Percentiles rank a stretch among this genome's conserved stretches.
These are phyloP conservation scores for Ranitomeya variabilis DNA, from an alignment of 2,113 vertebrate genomes.

Conservation along the genomic window DNA sequence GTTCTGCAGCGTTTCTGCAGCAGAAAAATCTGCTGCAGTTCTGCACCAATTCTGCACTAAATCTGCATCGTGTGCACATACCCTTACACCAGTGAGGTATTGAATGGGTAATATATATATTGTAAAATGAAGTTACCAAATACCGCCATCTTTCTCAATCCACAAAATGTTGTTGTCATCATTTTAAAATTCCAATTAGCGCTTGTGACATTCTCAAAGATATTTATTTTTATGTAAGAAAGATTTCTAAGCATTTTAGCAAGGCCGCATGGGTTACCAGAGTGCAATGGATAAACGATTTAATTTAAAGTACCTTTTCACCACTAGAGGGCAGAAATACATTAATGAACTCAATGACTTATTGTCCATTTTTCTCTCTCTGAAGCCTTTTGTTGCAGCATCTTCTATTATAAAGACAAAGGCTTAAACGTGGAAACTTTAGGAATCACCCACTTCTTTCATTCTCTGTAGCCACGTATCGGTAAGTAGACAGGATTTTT, in stretches of 20 bases:
- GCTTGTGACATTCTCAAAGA: neutral
- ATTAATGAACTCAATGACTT: neutral
- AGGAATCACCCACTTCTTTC: neutral
- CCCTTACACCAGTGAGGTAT: no score
- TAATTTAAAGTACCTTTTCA: neutral
- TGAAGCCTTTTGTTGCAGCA: neutral
- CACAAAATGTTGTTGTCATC: no score
- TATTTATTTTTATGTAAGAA: neutral
- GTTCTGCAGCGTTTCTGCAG: no score
- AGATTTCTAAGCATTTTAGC: neutral
- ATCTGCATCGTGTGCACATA: no score
- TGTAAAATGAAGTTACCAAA: no score
- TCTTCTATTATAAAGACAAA: neutral
- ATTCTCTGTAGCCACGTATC: neutral
- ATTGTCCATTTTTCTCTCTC: neutral
- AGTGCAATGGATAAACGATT: neutral
- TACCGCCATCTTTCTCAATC: no score
- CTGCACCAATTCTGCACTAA: no score
- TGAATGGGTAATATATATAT: no score
- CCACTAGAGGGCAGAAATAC: slow-evolving; percentile 20
- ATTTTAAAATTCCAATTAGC: neutral
- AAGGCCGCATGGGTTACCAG: neutral
- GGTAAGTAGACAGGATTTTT: neutral
- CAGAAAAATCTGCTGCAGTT: no score
- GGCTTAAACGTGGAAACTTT: no score